Evolutionary conservation across 2,888 invertebrate species (phyloP).

Genomic region (Cryptophagus acutangulus): DNA sequence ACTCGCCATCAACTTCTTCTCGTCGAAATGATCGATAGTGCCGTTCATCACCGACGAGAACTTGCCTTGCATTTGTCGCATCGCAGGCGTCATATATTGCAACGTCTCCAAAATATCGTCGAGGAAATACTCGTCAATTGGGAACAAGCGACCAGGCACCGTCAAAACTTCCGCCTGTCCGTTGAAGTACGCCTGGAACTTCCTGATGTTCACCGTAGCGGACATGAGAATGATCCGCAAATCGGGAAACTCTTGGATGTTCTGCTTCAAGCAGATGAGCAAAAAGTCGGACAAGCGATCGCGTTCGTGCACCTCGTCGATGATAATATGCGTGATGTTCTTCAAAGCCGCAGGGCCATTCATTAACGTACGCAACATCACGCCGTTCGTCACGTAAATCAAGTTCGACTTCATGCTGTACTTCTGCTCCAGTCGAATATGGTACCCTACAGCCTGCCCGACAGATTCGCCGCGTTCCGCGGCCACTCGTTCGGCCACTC

Average conservation of each 20-base stretch:
- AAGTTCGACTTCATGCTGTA: slow-evolving; percentile 74
- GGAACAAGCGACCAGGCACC: slow-evolving; percentile 71
- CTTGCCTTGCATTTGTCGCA: slow-evolving; percentile 14
- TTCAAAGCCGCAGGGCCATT: slow-evolving; percentile 63
- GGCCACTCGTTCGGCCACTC: slow-evolving; percentile 82
- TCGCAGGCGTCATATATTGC: slow-evolving; percentile 46
- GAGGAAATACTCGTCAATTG: slow-evolving; percentile 71
- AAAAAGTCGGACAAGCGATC: slow-evolving; percentile 92
- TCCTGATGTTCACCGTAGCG: slow-evolving; percentile 80
- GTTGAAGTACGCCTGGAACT: slow-evolving; percentile 81
- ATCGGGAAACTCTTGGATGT: slow-evolving; percentile 62
- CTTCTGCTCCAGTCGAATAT: slow-evolving; percentile 85
- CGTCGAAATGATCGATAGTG: too few relatives aligned
- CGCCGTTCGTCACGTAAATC: slow-evolving; percentile 89
- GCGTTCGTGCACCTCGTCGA: slow-evolving; percentile 95
- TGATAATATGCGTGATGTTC: slow-evolving; percentile 77
- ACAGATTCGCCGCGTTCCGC: slow-evolving; percentile 55
- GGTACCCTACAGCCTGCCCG: slow-evolving; percentile 59
- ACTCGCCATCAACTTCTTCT: background rate
- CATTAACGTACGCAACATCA: slow-evolving; percentile 83
- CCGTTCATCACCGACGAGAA: too few relatives aligned
- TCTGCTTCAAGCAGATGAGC: slow-evolving; percentile 76
- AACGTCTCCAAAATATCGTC: slow-evolving; percentile 71
- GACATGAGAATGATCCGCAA: slow-evolving; percentile 90
- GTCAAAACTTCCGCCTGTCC: slow-evolving; percentile 68